Percentiles rank a stretch among this genome's conserved stretches.
Conservation (phyloP, 2,797 vertebrate species). For the Tinamus major region DNA sequence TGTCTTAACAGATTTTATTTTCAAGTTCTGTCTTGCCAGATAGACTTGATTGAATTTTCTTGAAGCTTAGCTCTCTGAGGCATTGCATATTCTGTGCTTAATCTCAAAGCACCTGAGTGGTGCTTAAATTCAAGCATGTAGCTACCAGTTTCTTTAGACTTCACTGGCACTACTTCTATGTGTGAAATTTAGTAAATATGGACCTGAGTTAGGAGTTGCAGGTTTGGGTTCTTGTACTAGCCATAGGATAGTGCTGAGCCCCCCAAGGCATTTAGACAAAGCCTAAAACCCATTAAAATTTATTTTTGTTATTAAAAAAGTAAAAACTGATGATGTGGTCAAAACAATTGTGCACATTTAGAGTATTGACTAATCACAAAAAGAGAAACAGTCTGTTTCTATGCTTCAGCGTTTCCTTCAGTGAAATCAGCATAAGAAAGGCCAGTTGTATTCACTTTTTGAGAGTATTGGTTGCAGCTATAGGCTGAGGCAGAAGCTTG, state of each 20-base stretch:
- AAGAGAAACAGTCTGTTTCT: not conserved
- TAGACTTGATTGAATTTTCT: not conserved
- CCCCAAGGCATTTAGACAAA: not conserved
- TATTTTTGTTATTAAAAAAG: not conserved
- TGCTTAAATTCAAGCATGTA: not conserved
- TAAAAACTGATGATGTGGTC: not conserved
- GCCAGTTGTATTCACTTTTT: not conserved
- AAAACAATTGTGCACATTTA: not conserved
- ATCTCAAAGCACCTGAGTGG: not conserved
- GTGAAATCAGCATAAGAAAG: not conserved
- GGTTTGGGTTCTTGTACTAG: not conserved
- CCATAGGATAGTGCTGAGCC: not conserved
- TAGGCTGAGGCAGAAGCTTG: not conserved
- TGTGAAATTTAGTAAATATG: not conserved
- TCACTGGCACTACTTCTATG: not conserved
- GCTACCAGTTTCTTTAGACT: not conserved
- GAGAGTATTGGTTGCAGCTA: not conserved
- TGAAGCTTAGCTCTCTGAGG: not conserved
- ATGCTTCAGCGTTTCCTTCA: not conserved
- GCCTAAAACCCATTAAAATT: not conserved
- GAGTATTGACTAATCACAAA: not conserved
- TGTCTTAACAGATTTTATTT: not conserved
- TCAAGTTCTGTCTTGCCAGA: not conserved
- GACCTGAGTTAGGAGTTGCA: not conserved
- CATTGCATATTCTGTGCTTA: not conserved